Percentiles rank a stretch among this genome's conserved stretches.
phyloP scores from a whole-genome alignment of 2,888 invertebrate genomes.

The Lasioglossum lativentre region DNA sequence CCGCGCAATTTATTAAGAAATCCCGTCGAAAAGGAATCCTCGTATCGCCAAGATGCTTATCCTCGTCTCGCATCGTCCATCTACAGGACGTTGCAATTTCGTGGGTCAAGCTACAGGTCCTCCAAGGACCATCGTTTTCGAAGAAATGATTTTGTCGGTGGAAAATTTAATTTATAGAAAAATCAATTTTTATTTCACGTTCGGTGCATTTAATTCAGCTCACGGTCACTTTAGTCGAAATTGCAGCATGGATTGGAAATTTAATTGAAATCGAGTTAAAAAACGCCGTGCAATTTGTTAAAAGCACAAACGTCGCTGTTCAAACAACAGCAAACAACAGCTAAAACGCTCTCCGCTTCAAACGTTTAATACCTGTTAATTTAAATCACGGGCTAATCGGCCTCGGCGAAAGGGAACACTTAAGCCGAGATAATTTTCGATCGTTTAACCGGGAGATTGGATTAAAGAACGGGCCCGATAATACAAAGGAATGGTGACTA shows the following conservation, averaged over 20 bases:
- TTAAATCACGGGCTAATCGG: conserved; percentile 35
- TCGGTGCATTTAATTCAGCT: neutral
- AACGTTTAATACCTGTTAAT: conserved; percentile 19
- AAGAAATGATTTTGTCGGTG: no score
- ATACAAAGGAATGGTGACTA: conserved; percentile 36
- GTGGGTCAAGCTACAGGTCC: neutral
- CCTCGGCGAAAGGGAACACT: conserved; percentile 12
- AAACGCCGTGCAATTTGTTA: neutral
- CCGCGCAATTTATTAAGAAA: conserved; percentile 11
- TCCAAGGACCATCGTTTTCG: neutral
- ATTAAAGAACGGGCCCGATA: conserved; percentile 30
- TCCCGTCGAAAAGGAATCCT: neutral
- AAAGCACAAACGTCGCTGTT: neutral
- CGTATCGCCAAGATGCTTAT: conserved; percentile 1
- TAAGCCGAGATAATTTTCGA: conserved; percentile 42
- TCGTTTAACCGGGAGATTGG: conserved; percentile 36
- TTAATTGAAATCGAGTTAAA: neutral
- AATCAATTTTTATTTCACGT: no score
- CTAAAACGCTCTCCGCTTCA: neutral
- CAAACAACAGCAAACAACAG: neutral
- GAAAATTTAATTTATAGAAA: no score
- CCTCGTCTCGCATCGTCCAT: neutral
- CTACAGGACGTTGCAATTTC: neutral
- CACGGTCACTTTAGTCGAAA: neutral
- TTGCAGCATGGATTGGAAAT: neutral